Conservation (phyloP, 2,888 invertebrate genomes). For the Chrysina gloriosa region DNA sequence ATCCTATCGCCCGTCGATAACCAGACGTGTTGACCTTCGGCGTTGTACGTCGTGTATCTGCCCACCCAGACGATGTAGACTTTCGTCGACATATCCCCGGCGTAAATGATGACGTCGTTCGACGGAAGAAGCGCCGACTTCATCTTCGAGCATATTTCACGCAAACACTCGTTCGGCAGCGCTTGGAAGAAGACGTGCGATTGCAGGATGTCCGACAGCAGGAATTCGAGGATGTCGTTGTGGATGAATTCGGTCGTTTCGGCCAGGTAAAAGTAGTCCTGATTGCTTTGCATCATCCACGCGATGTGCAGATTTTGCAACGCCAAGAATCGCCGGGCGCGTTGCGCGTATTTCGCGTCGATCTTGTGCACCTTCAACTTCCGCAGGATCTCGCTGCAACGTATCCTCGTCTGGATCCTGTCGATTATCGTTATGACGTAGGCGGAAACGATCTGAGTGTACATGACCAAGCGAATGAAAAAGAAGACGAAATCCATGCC, state of each 20-base stretch:
- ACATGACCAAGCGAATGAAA: constrained; percentile 9
- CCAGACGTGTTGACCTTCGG: constrained; percentile 8
- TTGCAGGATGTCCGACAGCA: neutral
- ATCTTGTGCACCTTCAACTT: constrained; percentile 7
- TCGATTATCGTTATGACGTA: neutral
- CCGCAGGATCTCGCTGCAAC: neutral
- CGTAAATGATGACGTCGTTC: constrained; percentile 44
- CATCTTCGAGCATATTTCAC: constrained; percentile 30
- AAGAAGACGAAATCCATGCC: neutral
- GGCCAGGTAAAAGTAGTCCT: neutral
- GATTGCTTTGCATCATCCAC: neutral
- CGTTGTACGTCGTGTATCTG: constrained; percentile 5
- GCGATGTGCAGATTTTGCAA: constrained; percentile 9
- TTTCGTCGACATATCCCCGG: constrained; percentile 38
- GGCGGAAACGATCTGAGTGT: constrained; percentile 9
- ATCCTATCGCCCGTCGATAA: neutral
- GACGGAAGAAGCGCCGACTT: constrained; percentile 30
- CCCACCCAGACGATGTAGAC: constrained; percentile 38
- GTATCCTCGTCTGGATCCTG: neutral
- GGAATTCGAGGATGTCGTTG: constrained; percentile 16
- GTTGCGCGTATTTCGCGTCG: neutral
- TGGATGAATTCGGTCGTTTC: constrained; percentile 36
- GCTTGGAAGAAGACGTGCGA: constrained; percentile 37
- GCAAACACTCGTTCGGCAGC: constrained; percentile 36
- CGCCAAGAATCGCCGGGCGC: neutral